These are phyloP conservation scores for Acrossocheilus wenchowensis DNA, from an alignment of 2,797 vertebrate species.

Conservation along the genomic window DNA sequence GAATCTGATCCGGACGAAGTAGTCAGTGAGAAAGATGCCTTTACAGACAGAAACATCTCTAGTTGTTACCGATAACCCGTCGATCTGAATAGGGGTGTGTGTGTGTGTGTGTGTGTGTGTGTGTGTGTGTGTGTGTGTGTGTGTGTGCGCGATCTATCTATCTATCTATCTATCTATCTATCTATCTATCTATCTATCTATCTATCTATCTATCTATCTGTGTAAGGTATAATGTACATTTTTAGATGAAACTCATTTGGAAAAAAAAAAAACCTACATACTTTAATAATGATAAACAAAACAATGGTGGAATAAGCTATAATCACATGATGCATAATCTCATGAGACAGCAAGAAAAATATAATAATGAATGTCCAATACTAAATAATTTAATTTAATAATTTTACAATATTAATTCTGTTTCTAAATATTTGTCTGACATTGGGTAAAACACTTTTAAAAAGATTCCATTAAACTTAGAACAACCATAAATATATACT, in stretches of 20 bases:
- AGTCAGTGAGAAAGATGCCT: too few relatives aligned
- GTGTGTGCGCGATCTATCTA: too few relatives aligned
- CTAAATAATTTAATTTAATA: background rate
- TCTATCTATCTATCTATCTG: too few relatives aligned
- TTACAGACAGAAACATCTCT: too few relatives aligned
- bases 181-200: too few relatives aligned
- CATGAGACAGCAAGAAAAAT: background rate
- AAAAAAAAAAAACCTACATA: background rate
- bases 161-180: too few relatives aligned
- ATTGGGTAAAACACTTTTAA: background rate
- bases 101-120: too few relatives aligned
- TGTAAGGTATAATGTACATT: too few relatives aligned
- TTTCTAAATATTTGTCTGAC: background rate
- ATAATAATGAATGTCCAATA: background rate
- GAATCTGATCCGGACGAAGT: too few relatives aligned
- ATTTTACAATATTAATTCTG: background rate
- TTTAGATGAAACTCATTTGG: background rate
- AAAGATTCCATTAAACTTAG: background rate
- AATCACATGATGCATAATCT: background rate
- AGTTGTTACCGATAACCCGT: too few relatives aligned
- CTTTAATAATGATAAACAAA: background rate
- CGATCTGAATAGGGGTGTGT: too few relatives aligned
- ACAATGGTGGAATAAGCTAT: background rate
- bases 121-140: too few relatives aligned
- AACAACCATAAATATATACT: background rate